Evolutionary conservation across 1,140 invertebrate genomes (phyloP).

Genomic region (Camponotus floridanus): DNA sequence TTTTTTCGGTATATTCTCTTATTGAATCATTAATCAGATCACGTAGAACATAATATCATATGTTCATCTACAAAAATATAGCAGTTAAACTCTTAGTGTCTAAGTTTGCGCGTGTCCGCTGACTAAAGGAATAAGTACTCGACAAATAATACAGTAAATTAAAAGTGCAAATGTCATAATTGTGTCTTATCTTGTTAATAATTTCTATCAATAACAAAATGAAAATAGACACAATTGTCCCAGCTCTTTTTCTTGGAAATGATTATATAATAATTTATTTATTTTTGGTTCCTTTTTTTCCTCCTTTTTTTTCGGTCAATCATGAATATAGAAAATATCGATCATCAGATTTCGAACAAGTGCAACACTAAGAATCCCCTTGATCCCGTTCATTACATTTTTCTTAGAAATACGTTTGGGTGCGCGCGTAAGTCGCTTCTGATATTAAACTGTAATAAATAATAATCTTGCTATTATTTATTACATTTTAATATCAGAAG

Average conservation of each 20-base stretch:
- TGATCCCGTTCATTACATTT: background rate
- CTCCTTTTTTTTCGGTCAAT: background rate
- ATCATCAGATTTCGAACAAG: background rate
- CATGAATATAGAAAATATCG: background rate
- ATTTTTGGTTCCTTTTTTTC: constrained; percentile 13
- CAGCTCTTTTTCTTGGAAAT: background rate
- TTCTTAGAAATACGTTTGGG: background rate
- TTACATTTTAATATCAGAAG: background rate
- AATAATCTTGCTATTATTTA: background rate
- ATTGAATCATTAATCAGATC: background rate
- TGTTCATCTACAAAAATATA: background rate
- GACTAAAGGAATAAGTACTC: background rate
- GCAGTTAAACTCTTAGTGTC: background rate
- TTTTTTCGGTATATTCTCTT: constrained; percentile 6
- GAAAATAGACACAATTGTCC: background rate
- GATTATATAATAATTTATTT: constrained; percentile 3
- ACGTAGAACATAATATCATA: background rate
- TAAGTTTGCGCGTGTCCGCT: background rate
- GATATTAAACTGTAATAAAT: background rate
- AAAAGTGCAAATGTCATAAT: background rate
- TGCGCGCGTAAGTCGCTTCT: too few relatives aligned
- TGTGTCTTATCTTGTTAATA: constrained; percentile 10
- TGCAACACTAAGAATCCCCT: background rate
- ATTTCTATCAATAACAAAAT: constrained; percentile 14
- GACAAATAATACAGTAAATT: background rate